Percentiles rank a stretch among this genome's conserved stretches.
Evolutionary conservation across 2,797 vertebrate species (phyloP).

Genomic region (Smutsia gigantea): DNA sequence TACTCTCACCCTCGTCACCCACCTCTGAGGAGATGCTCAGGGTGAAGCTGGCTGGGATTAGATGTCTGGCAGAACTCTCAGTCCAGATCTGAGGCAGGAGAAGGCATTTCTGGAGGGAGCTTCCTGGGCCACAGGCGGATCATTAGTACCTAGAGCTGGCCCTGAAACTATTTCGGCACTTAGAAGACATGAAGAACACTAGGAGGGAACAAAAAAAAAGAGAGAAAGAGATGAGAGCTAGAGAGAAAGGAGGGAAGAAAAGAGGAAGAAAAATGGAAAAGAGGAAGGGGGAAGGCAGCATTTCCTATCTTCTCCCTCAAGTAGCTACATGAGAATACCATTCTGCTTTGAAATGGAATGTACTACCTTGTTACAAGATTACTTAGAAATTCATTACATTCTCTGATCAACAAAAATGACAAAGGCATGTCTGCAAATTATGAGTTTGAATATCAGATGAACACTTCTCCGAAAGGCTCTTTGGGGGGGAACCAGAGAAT

Average conservation of each 20-base stretch:
- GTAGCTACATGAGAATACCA: fast-evolving
- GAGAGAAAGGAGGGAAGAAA: background rate
- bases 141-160: background rate
- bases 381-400: slow-evolving; percentile 32
- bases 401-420: slow-evolving; percentile 66
- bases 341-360: slow-evolving; percentile 7
- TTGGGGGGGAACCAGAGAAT: slow-evolving; percentile 77
- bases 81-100: background rate
- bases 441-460: slow-evolving; percentile 76
- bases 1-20: background rate
- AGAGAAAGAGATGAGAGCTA: background rate
- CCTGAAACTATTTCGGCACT: background rate
- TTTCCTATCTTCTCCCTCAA: background rate
- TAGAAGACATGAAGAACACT: slow-evolving; percentile 45
- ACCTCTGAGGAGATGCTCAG: background rate
- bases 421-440: slow-evolving; percentile 74
- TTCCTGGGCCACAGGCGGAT: background rate
- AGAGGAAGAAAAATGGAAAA: background rate
- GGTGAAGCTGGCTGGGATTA: background rate
- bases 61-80: background rate
- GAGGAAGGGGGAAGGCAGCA: background rate
- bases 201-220: background rate
- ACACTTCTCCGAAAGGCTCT: slow-evolving; percentile 60
- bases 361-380: background rate
- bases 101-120: background rate